Evolutionary conservation across 2,797 vertebrate species (phyloP).

Genomic region (Cephalopachus bancanus): DNA sequence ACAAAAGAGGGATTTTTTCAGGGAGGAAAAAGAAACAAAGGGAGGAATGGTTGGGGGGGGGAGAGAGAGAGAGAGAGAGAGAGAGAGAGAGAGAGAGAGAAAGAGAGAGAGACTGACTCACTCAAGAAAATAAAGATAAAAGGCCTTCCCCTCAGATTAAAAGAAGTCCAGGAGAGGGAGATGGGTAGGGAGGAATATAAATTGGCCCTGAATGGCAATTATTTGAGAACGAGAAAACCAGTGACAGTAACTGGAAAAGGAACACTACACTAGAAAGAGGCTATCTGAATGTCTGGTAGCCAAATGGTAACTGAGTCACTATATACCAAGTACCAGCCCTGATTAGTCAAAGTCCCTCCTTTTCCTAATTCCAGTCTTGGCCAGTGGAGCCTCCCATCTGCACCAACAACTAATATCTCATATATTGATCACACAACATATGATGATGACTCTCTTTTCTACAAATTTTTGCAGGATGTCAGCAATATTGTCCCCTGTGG

Average conservation of each 20-base stretch:
- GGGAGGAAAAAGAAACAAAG: background rate
- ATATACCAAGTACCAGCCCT: background rate
- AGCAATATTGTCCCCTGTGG: background rate
- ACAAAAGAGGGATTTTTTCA: background rate
- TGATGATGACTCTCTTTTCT: background rate
- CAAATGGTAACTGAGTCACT: background rate
- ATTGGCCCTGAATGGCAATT: background rate
- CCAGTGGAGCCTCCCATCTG: background rate
- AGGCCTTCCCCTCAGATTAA: background rate
- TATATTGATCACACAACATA: background rate
- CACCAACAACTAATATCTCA: background rate
- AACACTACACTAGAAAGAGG: background rate
- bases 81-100: accelerated
- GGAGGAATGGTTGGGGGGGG: background rate
- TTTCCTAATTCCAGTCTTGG: background rate
- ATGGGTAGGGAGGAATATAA: background rate
- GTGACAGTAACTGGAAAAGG: background rate
- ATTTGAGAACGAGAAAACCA: background rate
- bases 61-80: background rate
- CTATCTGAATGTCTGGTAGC: background rate
- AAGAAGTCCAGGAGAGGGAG: background rate
- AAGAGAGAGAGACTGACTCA: background rate
- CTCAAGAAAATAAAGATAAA: background rate
- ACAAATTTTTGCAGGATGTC: background rate
- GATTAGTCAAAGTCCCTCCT: background rate